A percentile compares a stretch with the other conserved stretches of the same genome.
phyloP scores from a whole-genome alignment of 2,113 vertebrate genomes.

The Cochlearius cochlearius region DNA sequence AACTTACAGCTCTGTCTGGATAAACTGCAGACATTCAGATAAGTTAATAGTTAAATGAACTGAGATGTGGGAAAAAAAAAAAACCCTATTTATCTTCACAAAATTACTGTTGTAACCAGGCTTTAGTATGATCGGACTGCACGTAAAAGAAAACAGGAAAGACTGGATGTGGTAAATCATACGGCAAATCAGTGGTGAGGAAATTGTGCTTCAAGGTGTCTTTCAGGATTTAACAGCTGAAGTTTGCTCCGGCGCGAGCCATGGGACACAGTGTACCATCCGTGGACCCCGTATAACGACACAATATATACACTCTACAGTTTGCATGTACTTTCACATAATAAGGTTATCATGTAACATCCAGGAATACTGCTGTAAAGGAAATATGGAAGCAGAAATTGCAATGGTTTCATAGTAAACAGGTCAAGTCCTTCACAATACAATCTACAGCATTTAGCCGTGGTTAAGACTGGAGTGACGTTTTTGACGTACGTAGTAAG shows the following conservation, averaged over 20 bases:
- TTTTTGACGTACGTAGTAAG: conserved; percentile 5
- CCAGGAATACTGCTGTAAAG: conserved; percentile 72
- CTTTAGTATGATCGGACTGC: conserved; percentile 47
- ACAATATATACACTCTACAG: conserved; percentile 77
- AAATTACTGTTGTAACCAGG: conserved; percentile 30
- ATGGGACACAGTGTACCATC: conserved; percentile 55
- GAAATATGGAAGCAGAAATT: conserved; percentile 69
- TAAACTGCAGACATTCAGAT: conserved; percentile 64
- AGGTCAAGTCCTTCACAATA: conserved; percentile 65
- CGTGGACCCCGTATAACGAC: conserved; percentile 47
- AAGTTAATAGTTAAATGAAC: conserved; percentile 41
- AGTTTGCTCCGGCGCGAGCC: conserved; percentile 54
- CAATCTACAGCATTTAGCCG: conserved; percentile 64
- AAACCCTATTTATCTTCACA: conserved; percentile 19
- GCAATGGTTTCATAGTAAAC: conserved; percentile 64
- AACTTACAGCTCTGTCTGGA: conserved; percentile 50
- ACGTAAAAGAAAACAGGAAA: conserved; percentile 17
- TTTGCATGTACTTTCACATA: conserved; percentile 70
- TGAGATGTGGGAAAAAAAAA: conserved; percentile 42
- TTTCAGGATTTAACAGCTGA: conserved; percentile 66
- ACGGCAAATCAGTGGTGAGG: conserved; percentile 49
- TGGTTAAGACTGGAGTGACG: conserved; percentile 72
- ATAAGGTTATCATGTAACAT: conserved; percentile 60
- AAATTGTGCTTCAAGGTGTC: conserved; percentile 79
- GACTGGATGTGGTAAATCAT: conserved; percentile 46